Evolutionary conservation across 2,113 vertebrate species (phyloP), one percentile per base, ranked within the genome.

Genomic region (Bothrops jararaca): DNA sequence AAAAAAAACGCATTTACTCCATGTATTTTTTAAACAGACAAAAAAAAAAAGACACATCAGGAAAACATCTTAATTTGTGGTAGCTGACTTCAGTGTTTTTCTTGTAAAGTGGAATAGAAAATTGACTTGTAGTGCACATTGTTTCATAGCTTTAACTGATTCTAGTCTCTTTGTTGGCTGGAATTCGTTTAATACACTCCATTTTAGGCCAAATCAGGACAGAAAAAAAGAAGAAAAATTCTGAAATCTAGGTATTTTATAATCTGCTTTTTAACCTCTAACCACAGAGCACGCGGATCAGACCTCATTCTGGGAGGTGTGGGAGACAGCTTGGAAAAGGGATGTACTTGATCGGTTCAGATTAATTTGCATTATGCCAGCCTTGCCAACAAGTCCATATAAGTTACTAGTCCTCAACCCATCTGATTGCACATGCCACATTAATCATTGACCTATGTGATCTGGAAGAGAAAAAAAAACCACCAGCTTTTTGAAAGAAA

Each of bases 191-290:
- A 98, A 98, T 98, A 98, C 98, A 98, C 98, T 98, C 98, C 98
- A 98, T 98, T 98, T 98, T 98, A 98, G 98, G 98, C 98, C 98
- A 98, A 98, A 98, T 98, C 98, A 98, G 98, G 97, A 98, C 98
- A 98, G 97, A 97, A 98, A 97, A 97, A 97, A 96, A 98, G 97
- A 97, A 86, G 34, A 98, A 97, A 95, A 98, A 97, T 97, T 98
- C 98, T 98, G 98, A 98, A 93, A 98, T 98, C 98, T 98, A 98
- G 98, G 98, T 98, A 98, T 98, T 98, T 98, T 98, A 97, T 98
- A 98, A 98, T 98, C 98, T 98, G 98, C 98, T 98, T 98, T 98
- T 98, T 98, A 98, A 98, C 98, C 98, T 98, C 98, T 98, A 98
- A 98, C 98, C 97, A 98, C 98, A 98, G 98, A 98, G 98, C 98